Conservation (phyloP, 2,888 invertebrate genomes). For the Reticulitermes lucifugus region DNA sequence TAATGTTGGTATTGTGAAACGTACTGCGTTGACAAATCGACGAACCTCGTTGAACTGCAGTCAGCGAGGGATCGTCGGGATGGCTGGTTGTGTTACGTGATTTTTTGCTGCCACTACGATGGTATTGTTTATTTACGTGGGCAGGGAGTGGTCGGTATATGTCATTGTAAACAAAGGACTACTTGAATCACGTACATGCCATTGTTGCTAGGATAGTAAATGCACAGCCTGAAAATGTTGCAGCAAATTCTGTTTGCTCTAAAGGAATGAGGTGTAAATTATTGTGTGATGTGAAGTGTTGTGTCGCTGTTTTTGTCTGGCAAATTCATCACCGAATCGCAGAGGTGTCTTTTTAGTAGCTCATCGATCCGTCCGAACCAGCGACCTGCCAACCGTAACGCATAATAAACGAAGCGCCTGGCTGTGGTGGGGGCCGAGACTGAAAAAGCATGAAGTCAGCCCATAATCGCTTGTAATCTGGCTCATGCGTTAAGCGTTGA, state of each 20-base stretch:
- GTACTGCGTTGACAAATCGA: conserved; percentile 30
- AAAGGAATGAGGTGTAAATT: background rate
- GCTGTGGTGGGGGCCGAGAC: conserved; percentile 12
- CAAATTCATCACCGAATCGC: background rate
- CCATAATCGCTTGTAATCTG: conserved; percentile 32
- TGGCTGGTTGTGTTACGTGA: conserved; percentile 8
- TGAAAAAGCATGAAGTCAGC: conserved; percentile 40
- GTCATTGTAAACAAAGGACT: conserved; percentile 27
- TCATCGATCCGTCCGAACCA: conserved; percentile 43
- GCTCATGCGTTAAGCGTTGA: conserved; percentile 11
- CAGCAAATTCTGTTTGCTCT: background rate
- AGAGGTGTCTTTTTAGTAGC: conserved; percentile 41
- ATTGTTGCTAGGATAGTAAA: background rate
- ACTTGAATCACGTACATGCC: background rate
- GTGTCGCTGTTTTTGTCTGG: background rate
- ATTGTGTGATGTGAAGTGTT: background rate
- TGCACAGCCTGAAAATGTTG: background rate
- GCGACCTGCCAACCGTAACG: conserved; percentile 42
- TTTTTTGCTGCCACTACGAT: conserved; percentile 2
- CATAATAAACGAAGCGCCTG: conserved; percentile 38
- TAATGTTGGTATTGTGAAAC: conserved; percentile 6
- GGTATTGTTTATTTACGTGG: conserved; percentile 32
- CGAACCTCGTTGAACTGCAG: conserved; percentile 35
- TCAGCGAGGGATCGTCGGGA: conserved; percentile 25
- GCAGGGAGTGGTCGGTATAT: conserved; percentile 21